Evolutionary conservation across 2,797 vertebrate genomes (phyloP).

Genomic region (Lithobates sylvaticus): DNA sequence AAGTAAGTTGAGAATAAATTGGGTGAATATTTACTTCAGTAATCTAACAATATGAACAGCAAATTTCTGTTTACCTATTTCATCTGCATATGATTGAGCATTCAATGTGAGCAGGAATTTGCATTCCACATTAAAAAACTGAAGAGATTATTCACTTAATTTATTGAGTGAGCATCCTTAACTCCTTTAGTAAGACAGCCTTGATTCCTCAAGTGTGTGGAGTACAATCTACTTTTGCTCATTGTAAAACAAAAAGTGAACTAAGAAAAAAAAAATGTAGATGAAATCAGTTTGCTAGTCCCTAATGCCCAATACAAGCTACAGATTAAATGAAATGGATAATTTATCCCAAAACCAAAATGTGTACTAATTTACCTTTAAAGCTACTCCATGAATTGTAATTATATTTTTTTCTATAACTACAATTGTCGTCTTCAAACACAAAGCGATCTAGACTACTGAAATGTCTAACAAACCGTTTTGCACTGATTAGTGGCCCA

Average conservation of each 20-base stretch:
- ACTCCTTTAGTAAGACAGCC: no score
- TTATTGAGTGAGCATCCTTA: no score
- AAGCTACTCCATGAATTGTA: neutral
- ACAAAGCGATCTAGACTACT: neutral
- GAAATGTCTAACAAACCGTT: neutral
- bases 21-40: no score
- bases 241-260: neutral
- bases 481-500: neutral
- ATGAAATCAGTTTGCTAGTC: neutral
- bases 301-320: neutral
- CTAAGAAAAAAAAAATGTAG: neutral
- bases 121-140: no score
- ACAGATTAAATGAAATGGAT: neutral
- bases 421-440: neutral
- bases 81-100: no score
- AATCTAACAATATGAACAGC: no score
- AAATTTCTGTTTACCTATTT: no score
- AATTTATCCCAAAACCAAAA: neutral
- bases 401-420: slow-evolving; percentile 1
- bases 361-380: neutral
- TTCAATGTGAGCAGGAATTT: no score
- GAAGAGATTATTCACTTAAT: no score
- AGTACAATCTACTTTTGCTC: no score
- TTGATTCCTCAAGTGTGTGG: no score
- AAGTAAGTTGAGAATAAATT: no score